phyloP scores from a whole-genome alignment of 2,113 vertebrate species.

The Crocuta crocuta region DNA sequence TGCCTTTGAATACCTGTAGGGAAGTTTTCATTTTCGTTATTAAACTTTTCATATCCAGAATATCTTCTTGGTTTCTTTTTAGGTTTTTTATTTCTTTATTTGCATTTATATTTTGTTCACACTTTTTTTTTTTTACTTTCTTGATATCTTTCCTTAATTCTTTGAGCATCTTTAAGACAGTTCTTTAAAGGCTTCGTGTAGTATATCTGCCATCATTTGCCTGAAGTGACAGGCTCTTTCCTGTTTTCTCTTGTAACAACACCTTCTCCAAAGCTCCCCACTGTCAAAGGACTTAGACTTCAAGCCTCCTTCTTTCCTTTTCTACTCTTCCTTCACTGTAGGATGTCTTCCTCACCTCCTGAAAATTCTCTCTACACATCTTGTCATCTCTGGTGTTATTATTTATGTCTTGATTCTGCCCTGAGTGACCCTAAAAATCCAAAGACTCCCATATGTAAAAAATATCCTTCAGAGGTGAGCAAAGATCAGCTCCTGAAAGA shows the following conservation, averaged over 20 bases:
- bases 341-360: neutral
- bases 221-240: neutral
- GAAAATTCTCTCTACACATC: neutral
- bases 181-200: neutral
- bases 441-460: neutral
- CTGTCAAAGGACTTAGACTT: neutral
- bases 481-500: neutral
- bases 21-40: neutral
- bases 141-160: neutral
- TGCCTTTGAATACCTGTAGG: neutral
- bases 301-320: neutral
- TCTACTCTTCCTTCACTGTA: neutral
- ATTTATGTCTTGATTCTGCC: neutral
- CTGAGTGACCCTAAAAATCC: neutral
- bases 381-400: neutral
- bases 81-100: neutral
- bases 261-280: neutral
- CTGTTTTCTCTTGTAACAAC: neutral
- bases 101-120: neutral
- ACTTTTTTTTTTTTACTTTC: neutral
- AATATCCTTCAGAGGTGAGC: neutral
- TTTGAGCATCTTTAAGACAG: neutral
- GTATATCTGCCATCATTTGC: neutral
- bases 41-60: neutral
- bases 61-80: neutral